phyloP scores from a whole-genome alignment of 2,113 vertebrate genomes.

The Lepus timidus region DNA sequence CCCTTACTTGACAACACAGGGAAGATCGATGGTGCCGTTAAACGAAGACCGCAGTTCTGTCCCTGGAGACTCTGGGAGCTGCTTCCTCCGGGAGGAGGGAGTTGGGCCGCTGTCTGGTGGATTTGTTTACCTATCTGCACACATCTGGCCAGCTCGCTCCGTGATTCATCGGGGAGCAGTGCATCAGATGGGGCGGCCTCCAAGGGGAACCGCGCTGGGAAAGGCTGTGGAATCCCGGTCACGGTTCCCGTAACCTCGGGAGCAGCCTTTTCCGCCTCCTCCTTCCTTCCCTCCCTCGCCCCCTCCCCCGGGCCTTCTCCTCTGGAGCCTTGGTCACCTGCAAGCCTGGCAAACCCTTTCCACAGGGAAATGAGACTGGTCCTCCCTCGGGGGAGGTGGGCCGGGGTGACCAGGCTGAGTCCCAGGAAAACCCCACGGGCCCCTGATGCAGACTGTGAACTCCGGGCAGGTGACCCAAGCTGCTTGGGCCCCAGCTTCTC shows the following conservation, averaged over 20 bases:
- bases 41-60: neutral
- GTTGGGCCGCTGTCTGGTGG: conserved; percentile 23
- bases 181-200: conserved; percentile 55
- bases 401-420: neutral
- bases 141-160: conserved; percentile 58
- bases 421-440: neutral
- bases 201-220: conserved; percentile 42
- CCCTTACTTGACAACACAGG: neutral
- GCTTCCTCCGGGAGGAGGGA: conserved; percentile 1
- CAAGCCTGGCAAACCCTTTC: neutral
- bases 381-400: neutral
- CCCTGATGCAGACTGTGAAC: neutral
- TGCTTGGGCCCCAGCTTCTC: neutral
- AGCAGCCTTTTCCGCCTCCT: neutral
- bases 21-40: neutral
- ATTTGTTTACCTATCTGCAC: conserved; percentile 59
- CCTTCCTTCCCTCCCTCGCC: neutral
- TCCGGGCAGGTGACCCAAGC: neutral
- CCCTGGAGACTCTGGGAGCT: neutral
- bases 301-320: neutral
- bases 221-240: neutral
- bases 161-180: conserved; percentile 62
- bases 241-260: neutral
- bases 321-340: neutral
- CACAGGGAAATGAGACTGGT: neutral